phyloP scores from a whole-genome alignment of 2,113 vertebrate species.

The Fulmarus glacialis region DNA sequence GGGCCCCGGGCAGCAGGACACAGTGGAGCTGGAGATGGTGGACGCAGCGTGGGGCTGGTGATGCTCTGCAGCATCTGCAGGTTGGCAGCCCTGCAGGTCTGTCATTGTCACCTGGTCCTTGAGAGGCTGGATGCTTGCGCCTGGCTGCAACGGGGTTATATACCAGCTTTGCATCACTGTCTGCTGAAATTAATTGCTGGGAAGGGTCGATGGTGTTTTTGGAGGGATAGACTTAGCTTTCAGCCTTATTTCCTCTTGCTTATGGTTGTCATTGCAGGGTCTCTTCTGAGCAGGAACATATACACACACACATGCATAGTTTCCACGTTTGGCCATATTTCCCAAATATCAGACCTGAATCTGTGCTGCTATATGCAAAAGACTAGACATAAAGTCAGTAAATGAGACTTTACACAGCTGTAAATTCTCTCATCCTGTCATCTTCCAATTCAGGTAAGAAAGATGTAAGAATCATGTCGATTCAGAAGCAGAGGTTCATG shows the following conservation, averaged over 20 bases:
- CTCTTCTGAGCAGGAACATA: background rate
- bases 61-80: background rate
- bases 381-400: background rate
- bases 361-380: background rate
- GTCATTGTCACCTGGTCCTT: background rate
- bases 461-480: background rate
- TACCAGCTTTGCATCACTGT: background rate
- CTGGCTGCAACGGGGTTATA: fast-evolving
- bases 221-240: background rate
- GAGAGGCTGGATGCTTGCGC: background rate
- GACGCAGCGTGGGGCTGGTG: background rate
- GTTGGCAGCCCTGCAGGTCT: background rate
- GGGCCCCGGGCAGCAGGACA: background rate
- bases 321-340: background rate
- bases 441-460: background rate
- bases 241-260: background rate
- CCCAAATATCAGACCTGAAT: background rate
- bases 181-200: background rate
- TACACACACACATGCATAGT: fast-evolving
- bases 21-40: background rate
- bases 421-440: background rate
- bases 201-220: background rate
- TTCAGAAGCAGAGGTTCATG: background rate
- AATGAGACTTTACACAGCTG: background rate
- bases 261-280: background rate